Base-by-base conservation (phyloP, 2,797 vertebrate genomes). In the Hoplostethus mediterraneus region DNA sequence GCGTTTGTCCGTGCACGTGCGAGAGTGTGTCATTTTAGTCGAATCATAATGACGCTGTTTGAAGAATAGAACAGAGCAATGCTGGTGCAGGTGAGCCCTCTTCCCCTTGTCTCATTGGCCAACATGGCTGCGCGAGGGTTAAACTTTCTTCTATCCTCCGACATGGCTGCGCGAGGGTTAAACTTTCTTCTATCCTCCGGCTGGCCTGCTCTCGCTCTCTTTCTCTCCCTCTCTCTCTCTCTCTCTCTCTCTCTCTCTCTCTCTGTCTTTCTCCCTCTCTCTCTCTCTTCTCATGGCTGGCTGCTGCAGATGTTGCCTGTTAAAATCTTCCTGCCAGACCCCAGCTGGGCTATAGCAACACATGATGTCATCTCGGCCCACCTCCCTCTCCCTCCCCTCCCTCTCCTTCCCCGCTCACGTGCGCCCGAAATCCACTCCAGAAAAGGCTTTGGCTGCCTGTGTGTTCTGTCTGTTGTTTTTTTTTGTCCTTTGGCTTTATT, bases 301-400 rank as follows among this genome's bases (percentile, higher is more conserved):
- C 80, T 86, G 86, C 75, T 90, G 89, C 93, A 94, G 92, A 94
- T 91, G 91, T 94, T 93, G 87, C 77, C 71, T 79, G 87, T 92
- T 89, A 93, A 89, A 89, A 89, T 90, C 91, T 92, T 91, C 87
- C 88, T 94, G 89, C 89, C 91, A 83, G 91, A 82, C 86, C 90
- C 90, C 92, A 93, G 93, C 93, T 93, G 93, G 93, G 90, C 92
- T 93, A 92, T 94, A 93, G 94, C 93, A 94, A 94, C 93, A 94
- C 90, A 94, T 95, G 93, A 94, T 94, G 93, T 95, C 94, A 95
- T 93, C 85, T 85, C 79, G 90, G 82, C 90, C 86, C 92, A 72
- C 92, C 90, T 87, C 83, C 79, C 63, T 66, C 67, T 73, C 80
- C 69, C 30, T 70, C 67, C 70, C 63, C 28, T 12, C 51, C 45